phyloP scores from a whole-genome alignment of 2,113 vertebrate species.

The Varanus komodoensis region DNA sequence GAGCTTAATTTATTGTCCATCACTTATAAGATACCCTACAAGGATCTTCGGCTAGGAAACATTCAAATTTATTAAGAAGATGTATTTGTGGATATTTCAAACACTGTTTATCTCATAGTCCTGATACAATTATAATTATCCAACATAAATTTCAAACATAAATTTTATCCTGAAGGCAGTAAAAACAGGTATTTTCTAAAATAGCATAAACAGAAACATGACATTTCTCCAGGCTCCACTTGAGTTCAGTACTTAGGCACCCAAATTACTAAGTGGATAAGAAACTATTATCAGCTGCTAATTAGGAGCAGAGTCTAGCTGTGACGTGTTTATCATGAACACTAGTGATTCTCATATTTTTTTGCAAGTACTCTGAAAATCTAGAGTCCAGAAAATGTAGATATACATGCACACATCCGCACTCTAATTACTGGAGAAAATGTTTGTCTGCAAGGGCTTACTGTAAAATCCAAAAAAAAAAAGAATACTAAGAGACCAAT shows the following conservation, averaged over 20 bases:
- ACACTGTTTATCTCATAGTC: background rate
- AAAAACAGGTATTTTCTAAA: background rate
- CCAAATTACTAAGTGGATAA: background rate
- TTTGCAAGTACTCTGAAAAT: constrained; percentile 7
- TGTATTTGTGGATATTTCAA: background rate
- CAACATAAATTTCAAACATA: background rate
- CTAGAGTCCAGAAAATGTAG: fast-evolving
- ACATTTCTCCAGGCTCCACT: background rate
- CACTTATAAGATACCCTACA: background rate
- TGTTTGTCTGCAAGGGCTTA: background rate
- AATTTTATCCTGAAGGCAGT: background rate
- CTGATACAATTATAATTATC: background rate
- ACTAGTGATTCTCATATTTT: background rate
- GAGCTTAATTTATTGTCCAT: background rate
- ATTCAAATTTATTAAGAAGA: background rate
- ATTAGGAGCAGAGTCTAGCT: fast-evolving
- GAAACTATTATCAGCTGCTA: background rate
- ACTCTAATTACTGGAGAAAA: background rate
- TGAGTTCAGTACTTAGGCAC: background rate
- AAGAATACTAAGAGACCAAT: background rate
- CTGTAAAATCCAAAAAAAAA: background rate
- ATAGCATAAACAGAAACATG: background rate
- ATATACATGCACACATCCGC: fast-evolving
- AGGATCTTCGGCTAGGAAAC: background rate
- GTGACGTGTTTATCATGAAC: background rate